These are phyloP conservation scores for Acrocyrtus sp. DNA, from an alignment of 2,888 invertebrate genomes.

Conservation along the genomic window DNA sequence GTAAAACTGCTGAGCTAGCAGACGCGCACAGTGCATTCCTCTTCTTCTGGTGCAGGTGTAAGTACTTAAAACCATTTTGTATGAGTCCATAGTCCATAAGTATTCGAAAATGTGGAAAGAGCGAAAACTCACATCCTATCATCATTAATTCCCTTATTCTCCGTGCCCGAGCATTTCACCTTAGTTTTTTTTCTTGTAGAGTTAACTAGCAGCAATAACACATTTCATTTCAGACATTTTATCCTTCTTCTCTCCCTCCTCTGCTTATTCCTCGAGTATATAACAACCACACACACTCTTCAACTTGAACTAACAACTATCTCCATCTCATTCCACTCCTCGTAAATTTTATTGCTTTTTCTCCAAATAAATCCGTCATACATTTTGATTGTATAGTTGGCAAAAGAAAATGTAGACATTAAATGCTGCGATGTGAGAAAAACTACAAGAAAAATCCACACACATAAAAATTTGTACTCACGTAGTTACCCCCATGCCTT, in stretches of 20 bases:
- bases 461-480: neutral
- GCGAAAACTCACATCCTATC: neutral
- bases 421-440: neutral
- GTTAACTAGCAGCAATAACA: neutral
- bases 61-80: too few relatives aligned
- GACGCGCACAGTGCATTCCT: too few relatives aligned
- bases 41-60: too few relatives aligned
- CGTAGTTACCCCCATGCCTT: neutral
- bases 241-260: neutral
- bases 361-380: slow-evolving; percentile 1
- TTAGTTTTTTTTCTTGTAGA: neutral
- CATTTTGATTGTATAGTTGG: neutral
- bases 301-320: too few relatives aligned
- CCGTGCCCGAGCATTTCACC: neutral
- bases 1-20: too few relatives aligned
- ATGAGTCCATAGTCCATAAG: too few relatives aligned
- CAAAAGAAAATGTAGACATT: slow-evolving; percentile 7
- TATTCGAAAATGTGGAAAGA: neutral
- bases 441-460: neutral
- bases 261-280: neutral
- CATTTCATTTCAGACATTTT: slow-evolving; percentile 6
- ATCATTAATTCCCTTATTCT: neutral
- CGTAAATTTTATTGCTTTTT: slow-evolving; percentile 1
- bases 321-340: neutral
- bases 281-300: too few relatives aligned